phyloP scores from a whole-genome alignment of 2,113 vertebrate species.

The Xiphophorus couchianus region DNA sequence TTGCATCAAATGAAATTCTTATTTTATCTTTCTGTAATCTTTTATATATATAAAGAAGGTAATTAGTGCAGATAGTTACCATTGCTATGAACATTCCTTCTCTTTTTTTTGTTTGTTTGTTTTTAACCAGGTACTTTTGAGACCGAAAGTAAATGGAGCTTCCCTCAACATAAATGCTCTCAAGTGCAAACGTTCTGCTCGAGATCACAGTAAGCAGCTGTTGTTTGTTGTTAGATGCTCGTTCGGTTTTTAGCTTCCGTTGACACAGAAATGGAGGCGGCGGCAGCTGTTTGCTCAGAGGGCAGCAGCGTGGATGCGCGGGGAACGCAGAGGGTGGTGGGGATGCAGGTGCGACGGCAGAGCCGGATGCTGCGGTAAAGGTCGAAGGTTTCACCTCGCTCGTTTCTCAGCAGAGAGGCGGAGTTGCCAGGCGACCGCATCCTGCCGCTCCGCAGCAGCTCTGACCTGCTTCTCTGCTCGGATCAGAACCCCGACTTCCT shows the following conservation, averaged over 20 bases:
- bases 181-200: neutral
- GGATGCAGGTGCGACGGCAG: conserved; percentile 37
- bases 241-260: conserved; percentile 33
- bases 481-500: conserved; percentile 42
- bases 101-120: too few relatives aligned
- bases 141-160: too few relatives aligned
- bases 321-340: neutral
- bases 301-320: neutral
- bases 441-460: conserved; percentile 51
- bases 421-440: conserved; percentile 66
- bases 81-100: too few relatives aligned
- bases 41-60: too few relatives aligned
- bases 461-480: conserved; percentile 28
- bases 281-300: conserved; percentile 41
- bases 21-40: too few relatives aligned
- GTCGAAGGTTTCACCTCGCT: conserved; percentile 12
- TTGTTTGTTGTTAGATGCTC: neutral
- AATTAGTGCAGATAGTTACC: too few relatives aligned
- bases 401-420: conserved; percentile 31
- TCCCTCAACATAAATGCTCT: neutral
- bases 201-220: conserved; percentile 10
- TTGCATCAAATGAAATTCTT: too few relatives aligned
- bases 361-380: conserved; percentile 47
- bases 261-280: conserved; percentile 34
- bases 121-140: too few relatives aligned